Percentiles rank a stretch among this genome's conserved stretches.
phyloP scores from a whole-genome alignment of 2,888 invertebrate species.

The Nephrotoma guestfalica region DNA sequence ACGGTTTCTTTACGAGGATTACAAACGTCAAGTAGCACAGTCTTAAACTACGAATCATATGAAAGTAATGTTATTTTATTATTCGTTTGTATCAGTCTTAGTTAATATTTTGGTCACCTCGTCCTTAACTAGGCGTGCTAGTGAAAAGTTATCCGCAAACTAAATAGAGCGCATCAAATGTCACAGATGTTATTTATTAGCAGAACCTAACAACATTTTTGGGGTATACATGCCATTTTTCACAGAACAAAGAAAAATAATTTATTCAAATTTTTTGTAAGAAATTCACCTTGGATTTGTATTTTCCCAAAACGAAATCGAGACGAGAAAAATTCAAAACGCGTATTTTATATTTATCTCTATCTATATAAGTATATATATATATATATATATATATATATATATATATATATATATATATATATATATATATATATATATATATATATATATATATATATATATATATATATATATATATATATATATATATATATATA shows the following conservation, averaged over 20 bases:
- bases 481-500: neutral
- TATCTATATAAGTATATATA: neutral
- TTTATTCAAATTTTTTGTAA: neutral
- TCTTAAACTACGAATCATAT: too few species aligned
- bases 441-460: neutral
- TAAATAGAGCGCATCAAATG: neutral
- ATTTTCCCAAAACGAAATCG: neutral
- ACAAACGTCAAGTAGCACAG: too few species aligned
- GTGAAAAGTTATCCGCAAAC: neutral
- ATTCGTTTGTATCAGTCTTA: too few species aligned
- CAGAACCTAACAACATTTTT: neutral
- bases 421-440: neutral
- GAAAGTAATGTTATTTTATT: too few species aligned
- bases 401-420: too few species aligned
- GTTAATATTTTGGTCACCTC: too few species aligned
- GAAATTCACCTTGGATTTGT: neutral
- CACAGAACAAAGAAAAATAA: neutral
- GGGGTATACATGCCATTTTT: neutral
- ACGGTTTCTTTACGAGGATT: too few species aligned
- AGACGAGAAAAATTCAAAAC: neutral
- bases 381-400: too few species aligned
- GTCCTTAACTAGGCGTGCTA: too few species aligned
- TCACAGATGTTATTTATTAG: neutral
- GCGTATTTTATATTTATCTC: neutral
- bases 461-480: neutral